phyloP scores from a whole-genome alignment of 2,888 invertebrate species.

The Malacosoma neustria region DNA sequence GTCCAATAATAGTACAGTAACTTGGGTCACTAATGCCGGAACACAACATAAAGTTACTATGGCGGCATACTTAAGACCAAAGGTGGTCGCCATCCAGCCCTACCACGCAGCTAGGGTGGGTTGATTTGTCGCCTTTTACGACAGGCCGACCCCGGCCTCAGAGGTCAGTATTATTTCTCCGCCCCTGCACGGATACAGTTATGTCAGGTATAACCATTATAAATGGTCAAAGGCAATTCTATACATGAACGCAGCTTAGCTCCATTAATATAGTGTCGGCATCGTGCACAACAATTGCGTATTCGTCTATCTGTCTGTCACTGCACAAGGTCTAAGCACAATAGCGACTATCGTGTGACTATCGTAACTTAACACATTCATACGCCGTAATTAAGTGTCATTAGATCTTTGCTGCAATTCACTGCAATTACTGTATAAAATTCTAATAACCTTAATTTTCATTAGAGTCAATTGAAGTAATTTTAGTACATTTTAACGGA shows the following conservation, averaged over 20 bases:
- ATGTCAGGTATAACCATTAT: not conserved
- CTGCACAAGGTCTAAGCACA: slow-evolving; percentile 47
- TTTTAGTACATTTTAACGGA: not conserved
- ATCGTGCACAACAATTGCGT: slow-evolving; percentile 40
- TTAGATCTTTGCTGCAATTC: slow-evolving; percentile 39
- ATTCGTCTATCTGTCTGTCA: slow-evolving; percentile 60
- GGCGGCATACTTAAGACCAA: no score
- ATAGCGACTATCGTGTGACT: slow-evolving; percentile 55
- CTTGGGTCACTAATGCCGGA: no score
- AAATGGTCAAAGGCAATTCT: not conserved
- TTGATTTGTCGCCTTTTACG: no score
- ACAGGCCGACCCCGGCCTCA: no score
- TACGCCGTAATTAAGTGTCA: slow-evolving; percentile 35
- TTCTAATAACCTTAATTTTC: slow-evolving; percentile 20
- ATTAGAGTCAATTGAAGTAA: slow-evolving; percentile 2
- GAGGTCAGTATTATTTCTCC: no score
- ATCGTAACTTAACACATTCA: slow-evolving; percentile 47
- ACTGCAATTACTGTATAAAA: slow-evolving; percentile 28
- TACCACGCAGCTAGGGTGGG: no score
- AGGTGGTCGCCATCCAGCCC: no score
- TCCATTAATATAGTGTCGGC: not conserved
- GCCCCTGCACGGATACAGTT: no score
- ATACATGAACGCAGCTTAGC: not conserved
- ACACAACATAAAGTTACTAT: no score
- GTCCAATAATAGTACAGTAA: no score